Conservation (phyloP, 2,888 invertebrate species). For the Chrysodeixis includens region DNA sequence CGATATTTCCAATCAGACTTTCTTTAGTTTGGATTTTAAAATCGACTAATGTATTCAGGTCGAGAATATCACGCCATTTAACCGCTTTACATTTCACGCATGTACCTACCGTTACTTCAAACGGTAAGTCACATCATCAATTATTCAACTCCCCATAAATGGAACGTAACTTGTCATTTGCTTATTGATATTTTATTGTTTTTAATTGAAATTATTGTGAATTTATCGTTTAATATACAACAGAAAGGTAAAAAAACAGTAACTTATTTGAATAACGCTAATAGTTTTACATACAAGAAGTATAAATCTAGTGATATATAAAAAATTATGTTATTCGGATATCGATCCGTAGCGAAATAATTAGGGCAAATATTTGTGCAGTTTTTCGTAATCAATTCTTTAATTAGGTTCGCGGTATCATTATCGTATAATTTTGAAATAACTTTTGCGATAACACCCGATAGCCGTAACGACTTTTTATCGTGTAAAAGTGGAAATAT, state of each 20-base stretch:
- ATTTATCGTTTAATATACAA: constrained; percentile 10
- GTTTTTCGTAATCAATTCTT: constrained; percentile 33
- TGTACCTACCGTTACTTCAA: constrained; percentile 43
- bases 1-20: no score
- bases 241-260: constrained; percentile 39
- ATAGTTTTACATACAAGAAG: background rate
- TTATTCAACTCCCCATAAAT: constrained; percentile 38
- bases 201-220: constrained; percentile 43
- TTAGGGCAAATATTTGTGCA: constrained; percentile 48
- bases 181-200: constrained; percentile 40
- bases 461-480: constrained; percentile 8
- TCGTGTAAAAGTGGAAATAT: constrained; percentile 6
- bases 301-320: constrained; percentile 30
- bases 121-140: constrained; percentile 53
- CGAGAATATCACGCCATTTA: background rate
- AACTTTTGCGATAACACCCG: constrained; percentile 25
- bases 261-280: background rate
- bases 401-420: constrained; percentile 24
- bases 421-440: constrained; percentile 22
- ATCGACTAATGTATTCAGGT: background rate
- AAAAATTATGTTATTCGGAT: constrained; percentile 21
- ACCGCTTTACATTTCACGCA: constrained; percentile 48
- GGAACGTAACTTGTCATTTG: constrained; percentile 54
- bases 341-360: constrained; percentile 55
- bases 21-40: no score